phyloP scores from a whole-genome alignment of 2,888 invertebrate genomes.

The Cephus pygmeus region DNA sequence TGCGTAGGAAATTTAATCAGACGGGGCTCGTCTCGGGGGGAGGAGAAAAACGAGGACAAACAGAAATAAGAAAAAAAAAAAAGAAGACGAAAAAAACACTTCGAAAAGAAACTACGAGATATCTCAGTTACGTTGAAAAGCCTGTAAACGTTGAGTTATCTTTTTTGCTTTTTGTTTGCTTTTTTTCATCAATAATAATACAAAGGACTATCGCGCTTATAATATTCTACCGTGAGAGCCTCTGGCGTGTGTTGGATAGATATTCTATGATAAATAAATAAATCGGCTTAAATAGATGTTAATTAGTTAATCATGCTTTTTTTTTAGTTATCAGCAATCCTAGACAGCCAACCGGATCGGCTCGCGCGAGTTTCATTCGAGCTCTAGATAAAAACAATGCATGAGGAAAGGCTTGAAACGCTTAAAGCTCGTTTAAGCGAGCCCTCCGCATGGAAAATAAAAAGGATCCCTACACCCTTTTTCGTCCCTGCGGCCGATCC shows the following conservation, averaged over 20 bases:
- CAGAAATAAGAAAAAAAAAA: not conserved
- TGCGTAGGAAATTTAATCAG: not conserved
- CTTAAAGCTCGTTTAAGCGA: not conserved
- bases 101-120: not conserved
- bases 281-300: slow-evolving; percentile 1
- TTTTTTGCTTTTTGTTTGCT: slow-evolving; percentile 9
- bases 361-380: not conserved
- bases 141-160: slow-evolving; percentile 3
- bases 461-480: not conserved
- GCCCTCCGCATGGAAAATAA: not conserved
- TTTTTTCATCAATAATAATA: slow-evolving; percentile 9
- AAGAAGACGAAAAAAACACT: not conserved
- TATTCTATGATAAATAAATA: not conserved
- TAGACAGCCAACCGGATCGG: not conserved
- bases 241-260: slow-evolving; percentile 1
- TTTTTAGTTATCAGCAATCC: not conserved
- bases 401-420: not conserved
- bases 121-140: not conserved
- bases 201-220: slow-evolving; percentile 8
- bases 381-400: not conserved
- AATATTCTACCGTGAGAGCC: slow-evolving; percentile 1
- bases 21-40: not conserved
- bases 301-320: not conserved
- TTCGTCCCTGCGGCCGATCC: not conserved
- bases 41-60: not conserved